These are phyloP conservation scores for Cephus nigrinus DNA, from an alignment of 2,888 invertebrate species.

Conservation along the genomic window DNA sequence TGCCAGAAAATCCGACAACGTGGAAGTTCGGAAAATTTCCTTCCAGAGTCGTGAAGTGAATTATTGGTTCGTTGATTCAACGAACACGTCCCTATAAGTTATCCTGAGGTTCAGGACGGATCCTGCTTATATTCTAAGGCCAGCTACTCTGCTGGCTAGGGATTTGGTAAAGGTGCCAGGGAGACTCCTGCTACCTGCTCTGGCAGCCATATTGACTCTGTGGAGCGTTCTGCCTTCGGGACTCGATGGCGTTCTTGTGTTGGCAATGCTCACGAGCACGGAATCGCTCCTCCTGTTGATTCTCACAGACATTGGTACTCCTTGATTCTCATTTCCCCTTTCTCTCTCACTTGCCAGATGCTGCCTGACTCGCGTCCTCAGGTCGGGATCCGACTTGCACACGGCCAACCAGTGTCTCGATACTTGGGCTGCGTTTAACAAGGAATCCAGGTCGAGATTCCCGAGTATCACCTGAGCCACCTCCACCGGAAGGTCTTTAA, in stretches of 20 bases:
- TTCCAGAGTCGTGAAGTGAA: background rate
- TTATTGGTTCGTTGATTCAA: background rate
- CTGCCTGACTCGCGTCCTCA: slow-evolving; percentile 15
- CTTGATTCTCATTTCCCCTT: background rate
- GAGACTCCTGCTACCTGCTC: background rate
- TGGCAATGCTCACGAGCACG: background rate
- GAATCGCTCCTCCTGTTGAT: background rate
- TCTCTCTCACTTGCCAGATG: slow-evolving; percentile 13
- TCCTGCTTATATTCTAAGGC: background rate
- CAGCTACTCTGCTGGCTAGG: background rate
- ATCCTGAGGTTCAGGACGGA: background rate
- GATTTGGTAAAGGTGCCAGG: background rate
- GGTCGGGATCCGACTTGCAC: slow-evolving; percentile 14
- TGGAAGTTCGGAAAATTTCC: background rate
- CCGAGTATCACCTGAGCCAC: slow-evolving; percentile 21
- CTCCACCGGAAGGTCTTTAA: slow-evolving; percentile 19
- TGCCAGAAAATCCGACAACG: background rate
- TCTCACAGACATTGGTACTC: background rate
- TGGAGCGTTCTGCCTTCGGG: background rate
- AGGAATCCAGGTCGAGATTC: slow-evolving; percentile 20
- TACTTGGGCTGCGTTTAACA: slow-evolving; percentile 18
- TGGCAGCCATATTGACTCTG: background rate
- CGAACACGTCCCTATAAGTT: background rate
- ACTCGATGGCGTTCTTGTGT: background rate
- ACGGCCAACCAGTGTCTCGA: slow-evolving; percentile 17